Evolutionary conservation across 1,140 invertebrate species (phyloP), one percentile per base, ranked within the genome.

Genomic region (Polypedilum vanderplanki): DNA sequence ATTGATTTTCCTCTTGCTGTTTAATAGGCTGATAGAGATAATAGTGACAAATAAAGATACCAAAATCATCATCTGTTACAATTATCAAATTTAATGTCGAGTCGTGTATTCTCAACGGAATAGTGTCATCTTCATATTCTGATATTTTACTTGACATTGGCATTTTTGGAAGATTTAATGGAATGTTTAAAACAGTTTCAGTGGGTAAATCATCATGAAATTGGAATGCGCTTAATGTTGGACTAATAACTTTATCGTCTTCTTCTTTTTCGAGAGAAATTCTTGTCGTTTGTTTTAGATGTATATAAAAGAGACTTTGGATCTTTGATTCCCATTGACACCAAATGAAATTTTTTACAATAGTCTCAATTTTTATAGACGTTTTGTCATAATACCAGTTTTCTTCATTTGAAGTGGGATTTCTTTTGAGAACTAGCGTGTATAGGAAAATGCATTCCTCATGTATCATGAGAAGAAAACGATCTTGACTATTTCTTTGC

Each of bases 161-260:
- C 77, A 89, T 81, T 80, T 91, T 89, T 10, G 91, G 92, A 67
- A 93, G 80, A 81, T 92, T 93, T 70, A 95, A 80, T 1, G 93
- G 92, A 77, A 94, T 93, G 80, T 94, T 95, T 8, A 95, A 80
- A 80, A 95, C 92, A 74, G 91, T 93, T 82, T 94, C 93, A 78
- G 92, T 91, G 3, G 92, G 92, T 76, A 93, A 85, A 79, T 93
- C 90, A 74, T 91, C 89, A 79, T 94, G 91, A 79, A 94, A 94
- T 81, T 94, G 93, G 10, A 94, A 84, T 40, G 91, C 91, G 24
- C 91, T 92, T 0, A 95, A 83, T 1, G 90, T 93, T 0, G 91
- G 91, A 22, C 84, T 86, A 15, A 81, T 80, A 77, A 87, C 86
- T 20, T 84, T 85, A 20, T 84, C 82, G 9, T 85, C 84, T 76